A percentile compares a stretch with the other conserved stretches of the same genome.
Evolutionary conservation across 2,888 invertebrate species (phyloP).

Genomic region (Trachelus troglodyta): DNA sequence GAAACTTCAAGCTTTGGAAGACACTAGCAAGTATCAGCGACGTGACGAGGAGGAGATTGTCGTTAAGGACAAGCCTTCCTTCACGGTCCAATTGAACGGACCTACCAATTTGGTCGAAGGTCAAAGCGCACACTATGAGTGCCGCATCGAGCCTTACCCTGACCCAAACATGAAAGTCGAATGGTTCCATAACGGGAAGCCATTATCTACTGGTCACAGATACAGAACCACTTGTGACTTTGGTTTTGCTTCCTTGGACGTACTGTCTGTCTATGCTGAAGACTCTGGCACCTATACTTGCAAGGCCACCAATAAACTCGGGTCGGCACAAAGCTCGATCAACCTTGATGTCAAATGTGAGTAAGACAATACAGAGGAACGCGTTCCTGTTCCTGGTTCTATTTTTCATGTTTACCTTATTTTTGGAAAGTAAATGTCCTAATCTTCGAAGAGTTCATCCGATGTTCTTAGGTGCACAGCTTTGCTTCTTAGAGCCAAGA

Average conservation of each 20-base stretch:
- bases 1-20: slow-evolving; percentile 89
- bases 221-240: slow-evolving; percentile 96
- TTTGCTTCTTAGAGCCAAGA: not conserved
- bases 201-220: slow-evolving; percentile 87
- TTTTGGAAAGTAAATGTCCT: not conserved
- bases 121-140: slow-evolving; percentile 93
- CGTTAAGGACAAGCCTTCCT: slow-evolving; percentile 85
- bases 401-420: not conserved
- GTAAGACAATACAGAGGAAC: slow-evolving; percentile 52
- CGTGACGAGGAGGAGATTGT: slow-evolving; percentile 84
- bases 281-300: slow-evolving; percentile 95
- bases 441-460: not conserved
- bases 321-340: slow-evolving; percentile 85
- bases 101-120: slow-evolving; percentile 87
- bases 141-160: slow-evolving; percentile 92
- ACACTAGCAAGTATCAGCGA: slow-evolving; percentile 81
- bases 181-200: slow-evolving; percentile 94
- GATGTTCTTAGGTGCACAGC: not conserved
- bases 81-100: slow-evolving; percentile 87
- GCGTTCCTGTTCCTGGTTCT: not conserved
- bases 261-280: slow-evolving; percentile 92
- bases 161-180: slow-evolving; percentile 90
- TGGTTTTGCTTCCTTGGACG: slow-evolving; percentile 96
- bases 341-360: slow-evolving; percentile 84
- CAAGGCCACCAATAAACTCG: slow-evolving; percentile 86